Percentiles rank a stretch among this genome's conserved stretches.
Evolutionary conservation across 2,888 invertebrate species (phyloP).

Genomic region (Cerceris ruficornis): DNA sequence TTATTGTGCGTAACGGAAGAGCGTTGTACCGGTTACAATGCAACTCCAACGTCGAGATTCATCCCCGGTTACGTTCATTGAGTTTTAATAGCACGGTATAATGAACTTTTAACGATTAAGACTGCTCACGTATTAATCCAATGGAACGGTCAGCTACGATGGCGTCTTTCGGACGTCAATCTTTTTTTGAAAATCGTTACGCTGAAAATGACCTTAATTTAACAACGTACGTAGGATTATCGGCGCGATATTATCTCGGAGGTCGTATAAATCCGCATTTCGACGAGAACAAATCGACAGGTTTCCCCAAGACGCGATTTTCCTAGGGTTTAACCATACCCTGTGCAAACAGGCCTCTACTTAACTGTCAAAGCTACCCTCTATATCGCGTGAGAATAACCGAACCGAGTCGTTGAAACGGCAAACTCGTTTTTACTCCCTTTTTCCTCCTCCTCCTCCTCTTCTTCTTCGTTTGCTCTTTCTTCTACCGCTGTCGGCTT

Average conservation of each 20-base stretch:
- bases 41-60: background rate
- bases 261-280: background rate
- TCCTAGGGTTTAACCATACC: conserved; percentile 57
- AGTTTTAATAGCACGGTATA: background rate
- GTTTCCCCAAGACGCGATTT: conserved; percentile 13
- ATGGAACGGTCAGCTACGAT: background rate
- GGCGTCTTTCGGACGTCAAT: background rate
- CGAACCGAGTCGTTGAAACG: conserved; percentile 31
- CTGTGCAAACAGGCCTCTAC: conserved; percentile 53
- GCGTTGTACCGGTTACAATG: background rate
- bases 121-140: too few species aligned
- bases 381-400: conserved; percentile 46
- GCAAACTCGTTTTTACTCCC: conserved; percentile 16
- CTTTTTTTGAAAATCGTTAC: background rate
- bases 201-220: background rate
- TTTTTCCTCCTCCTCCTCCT: background rate
- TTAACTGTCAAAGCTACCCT: conserved; percentile 33
- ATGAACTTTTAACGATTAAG: background rate
- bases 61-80: background rate
- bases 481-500: background rate
- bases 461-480: background rate
- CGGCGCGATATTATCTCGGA: background rate
- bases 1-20: background rate
- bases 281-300: conserved; percentile 1
- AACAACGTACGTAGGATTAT: background rate